Base-by-base conservation (phyloP, 2,113 vertebrate species). In the human region DNA sequence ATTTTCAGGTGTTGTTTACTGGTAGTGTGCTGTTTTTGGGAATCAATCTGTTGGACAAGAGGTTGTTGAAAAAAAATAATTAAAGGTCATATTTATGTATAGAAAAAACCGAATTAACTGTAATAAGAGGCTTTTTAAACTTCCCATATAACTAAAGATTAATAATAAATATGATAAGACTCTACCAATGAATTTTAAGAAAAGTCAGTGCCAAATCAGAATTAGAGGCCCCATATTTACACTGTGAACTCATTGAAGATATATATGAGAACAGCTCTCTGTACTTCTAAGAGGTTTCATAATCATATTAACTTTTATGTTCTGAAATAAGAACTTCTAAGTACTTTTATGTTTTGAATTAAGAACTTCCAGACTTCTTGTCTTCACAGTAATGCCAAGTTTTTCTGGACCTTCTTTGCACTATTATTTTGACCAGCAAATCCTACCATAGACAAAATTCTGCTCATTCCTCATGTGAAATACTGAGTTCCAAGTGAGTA, bases 81-180 rank as follows among this genome's bases (percentile, higher is more conserved):
- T 61, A 61, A 32, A 14, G 87, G 64, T 22, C 8, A 40, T 38
- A 32, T 2, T 91, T 97, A 57, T 8, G 1, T 40, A n/a, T 70
- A 93, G 79, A 45, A 81, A 94, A 45, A 90, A 30, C 27, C 61
- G 4, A 68, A 43, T 50, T 89, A 81, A 83, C 80, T 84, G 32
- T 89, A 94, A 88, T 48, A 78, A 91, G 43, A 76, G 61, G 66
- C 35, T 30, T 55, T 59, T 68, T 75, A 55, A 35, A 50, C 20
- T 92, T 92, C 23, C 89, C 40, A 38, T 38, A 7, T 94, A 88
- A 92, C 64, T 78, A 64, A 93, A 93, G n/a, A 78, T 66, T 48
- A 92, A 35, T 81, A 88, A 88, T 93, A 84, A 93, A 48, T 43
- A 80, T 40, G 14, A 14, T 61, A 76, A 89, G 93, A 87, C 27